phyloP scores from a whole-genome alignment of 2,797 vertebrate genomes.

The Pempheris klunzingeri region DNA sequence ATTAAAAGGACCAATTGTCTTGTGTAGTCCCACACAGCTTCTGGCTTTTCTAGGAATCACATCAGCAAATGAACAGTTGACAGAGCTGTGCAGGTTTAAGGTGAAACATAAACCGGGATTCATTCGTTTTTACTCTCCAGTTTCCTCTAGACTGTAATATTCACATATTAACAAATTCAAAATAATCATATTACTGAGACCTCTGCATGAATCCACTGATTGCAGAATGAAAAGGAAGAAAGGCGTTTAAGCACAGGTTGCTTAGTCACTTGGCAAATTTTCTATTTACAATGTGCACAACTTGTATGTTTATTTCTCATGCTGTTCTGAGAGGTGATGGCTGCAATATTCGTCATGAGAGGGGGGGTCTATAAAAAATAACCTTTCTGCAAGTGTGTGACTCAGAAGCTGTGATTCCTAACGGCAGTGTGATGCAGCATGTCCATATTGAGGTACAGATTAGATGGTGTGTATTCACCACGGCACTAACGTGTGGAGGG shows the following conservation, averaged over 20 bases:
- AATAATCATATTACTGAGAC: constrained; percentile 10
- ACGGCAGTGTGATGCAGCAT: constrained; percentile 32
- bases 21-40: constrained; percentile 59
- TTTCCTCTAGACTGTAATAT: not conserved
- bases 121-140: not conserved
- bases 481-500: not conserved
- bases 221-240: constrained; percentile 12
- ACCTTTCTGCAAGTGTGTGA: constrained; percentile 53
- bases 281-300: not conserved
- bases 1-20: constrained; percentile 78
- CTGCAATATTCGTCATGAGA: constrained; percentile 25
- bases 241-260: too few species aligned
- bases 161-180: not conserved
- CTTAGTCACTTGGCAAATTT: constrained; percentile 8
- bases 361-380: constrained; percentile 63
- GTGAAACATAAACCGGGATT: not conserved
- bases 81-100: not conserved
- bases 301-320: constrained; percentile 5
- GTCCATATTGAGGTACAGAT: not conserved
- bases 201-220: not conserved
- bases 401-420: constrained; percentile 53
- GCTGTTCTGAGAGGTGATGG: constrained; percentile 32
- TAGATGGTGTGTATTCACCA: not conserved
- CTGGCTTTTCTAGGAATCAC: constrained; percentile 42
- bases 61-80: constrained; percentile 51